These are phyloP conservation scores for Synanceia verrucosa DNA, from an alignment of 2,797 vertebrate species.

Conservation along the genomic window DNA sequence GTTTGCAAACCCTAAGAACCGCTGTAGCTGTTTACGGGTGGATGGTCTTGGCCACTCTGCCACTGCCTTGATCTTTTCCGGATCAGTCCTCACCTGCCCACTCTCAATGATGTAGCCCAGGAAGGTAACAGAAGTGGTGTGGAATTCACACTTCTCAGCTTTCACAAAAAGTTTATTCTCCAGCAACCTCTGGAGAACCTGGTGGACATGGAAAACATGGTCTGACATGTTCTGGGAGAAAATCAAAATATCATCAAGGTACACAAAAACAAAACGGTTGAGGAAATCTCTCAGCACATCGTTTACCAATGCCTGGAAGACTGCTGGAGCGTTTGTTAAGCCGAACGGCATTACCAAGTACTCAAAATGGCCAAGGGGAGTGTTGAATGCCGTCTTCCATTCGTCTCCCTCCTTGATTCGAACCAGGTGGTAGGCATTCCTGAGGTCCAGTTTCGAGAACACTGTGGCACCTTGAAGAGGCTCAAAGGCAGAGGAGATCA, in stretches of 20 bases:
- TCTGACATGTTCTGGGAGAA: neutral
- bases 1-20: neutral
- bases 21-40: neutral
- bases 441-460: too few species aligned
- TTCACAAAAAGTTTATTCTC: neutral
- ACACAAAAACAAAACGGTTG: too few species aligned
- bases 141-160: neutral
- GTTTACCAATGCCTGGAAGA: too few species aligned
- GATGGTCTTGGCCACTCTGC: neutral
- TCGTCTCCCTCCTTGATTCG: too few species aligned
- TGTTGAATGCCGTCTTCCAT: too few species aligned
- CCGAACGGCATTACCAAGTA: too few species aligned
- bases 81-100: neutral
- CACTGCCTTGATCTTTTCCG: neutral
- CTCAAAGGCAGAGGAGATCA: too few species aligned
- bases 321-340: too few species aligned
- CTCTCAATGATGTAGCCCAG: neutral
- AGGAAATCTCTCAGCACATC: too few species aligned
- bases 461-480: too few species aligned
- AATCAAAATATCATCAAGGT: neutral
- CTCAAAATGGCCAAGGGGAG: too few species aligned
- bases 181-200: neutral
- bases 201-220: neutral
- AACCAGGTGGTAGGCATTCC: too few species aligned
- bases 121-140: neutral